Conservation (phyloP, 2,113 vertebrate genomes). For the Ctenomys sociabilis region DNA sequence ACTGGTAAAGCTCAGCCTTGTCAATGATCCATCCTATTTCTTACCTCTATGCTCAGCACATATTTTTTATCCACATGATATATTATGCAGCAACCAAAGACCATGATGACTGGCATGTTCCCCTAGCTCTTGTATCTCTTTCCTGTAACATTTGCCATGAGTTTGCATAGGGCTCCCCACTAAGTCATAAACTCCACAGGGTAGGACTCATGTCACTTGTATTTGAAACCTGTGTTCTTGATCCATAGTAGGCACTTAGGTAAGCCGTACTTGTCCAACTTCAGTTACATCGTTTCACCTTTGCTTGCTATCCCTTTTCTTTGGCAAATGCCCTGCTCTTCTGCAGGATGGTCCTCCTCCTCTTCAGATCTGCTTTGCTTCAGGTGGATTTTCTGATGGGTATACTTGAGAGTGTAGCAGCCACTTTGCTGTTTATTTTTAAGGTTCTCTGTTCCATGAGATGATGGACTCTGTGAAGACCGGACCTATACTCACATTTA, state of each 20-base stretch:
- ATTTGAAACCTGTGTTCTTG: neutral
- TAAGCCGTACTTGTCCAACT: neutral
- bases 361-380: neutral
- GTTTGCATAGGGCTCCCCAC: neutral
- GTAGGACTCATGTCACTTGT: neutral
- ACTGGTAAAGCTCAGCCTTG: neutral
- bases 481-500: neutral
- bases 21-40: neutral
- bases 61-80: neutral
- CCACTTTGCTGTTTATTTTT: neutral
- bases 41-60: neutral
- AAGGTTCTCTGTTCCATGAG: neutral
- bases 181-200: neutral
- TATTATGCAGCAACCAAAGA: neutral
- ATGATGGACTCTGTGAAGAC: neutral
- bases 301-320: neutral
- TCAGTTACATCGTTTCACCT: accelerated
- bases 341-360: neutral
- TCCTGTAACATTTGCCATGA: neutral
- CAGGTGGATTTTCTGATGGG: neutral
- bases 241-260: neutral
- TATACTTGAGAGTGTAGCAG: accelerated
- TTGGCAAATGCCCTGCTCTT: neutral
- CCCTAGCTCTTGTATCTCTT: neutral
- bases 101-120: neutral